A percentile compares a stretch with the other conserved stretches of the same genome.
Evolutionary conservation across 1,140 invertebrate genomes (phyloP).

Genomic region (Drosophila rhopaloa): DNA sequence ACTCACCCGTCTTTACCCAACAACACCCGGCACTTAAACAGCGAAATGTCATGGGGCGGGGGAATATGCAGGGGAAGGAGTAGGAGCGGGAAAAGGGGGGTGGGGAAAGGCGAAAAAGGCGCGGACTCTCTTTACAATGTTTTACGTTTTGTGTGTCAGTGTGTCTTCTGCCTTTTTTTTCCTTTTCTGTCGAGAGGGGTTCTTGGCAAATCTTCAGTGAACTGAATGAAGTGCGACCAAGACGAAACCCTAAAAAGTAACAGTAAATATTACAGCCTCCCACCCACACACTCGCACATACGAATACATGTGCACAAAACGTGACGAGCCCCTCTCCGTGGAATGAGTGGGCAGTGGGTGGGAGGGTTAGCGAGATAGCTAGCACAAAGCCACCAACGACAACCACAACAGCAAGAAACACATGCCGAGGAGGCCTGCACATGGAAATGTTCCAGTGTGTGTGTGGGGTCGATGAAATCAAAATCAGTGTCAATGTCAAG

Average conservation of each 20-base stretch:
- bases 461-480: constrained; percentile 53
- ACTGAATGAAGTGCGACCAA: constrained; percentile 56
- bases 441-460: constrained; percentile 26
- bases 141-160: constrained; percentile 71
- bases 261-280: constrained; percentile 58
- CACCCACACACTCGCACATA: constrained; percentile 5
- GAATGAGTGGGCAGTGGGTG: constrained; percentile 41
- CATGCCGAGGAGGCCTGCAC: constrained; percentile 26
- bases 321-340: constrained; percentile 53
- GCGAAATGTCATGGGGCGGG: constrained; percentile 33
- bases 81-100: constrained; percentile 10
- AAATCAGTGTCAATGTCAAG: constrained; percentile 68
- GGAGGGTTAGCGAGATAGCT: constrained; percentile 28
- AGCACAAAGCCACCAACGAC: constrained; percentile 39
- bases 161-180: constrained; percentile 46
- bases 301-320: constrained; percentile 40
- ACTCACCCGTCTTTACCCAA: constrained; percentile 17
- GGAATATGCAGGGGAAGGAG: not conserved
- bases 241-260: constrained; percentile 56
- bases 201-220: constrained; percentile 47
- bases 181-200: constrained; percentile 26
- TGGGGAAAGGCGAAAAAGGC: constrained; percentile 33
- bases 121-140: constrained; percentile 48
- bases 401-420: constrained; percentile 15
- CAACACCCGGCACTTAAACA: constrained; percentile 44